Conservation (phyloP, 35 echinoderm and acorn worm genomes). For the Anneissia japonica region DNA sequence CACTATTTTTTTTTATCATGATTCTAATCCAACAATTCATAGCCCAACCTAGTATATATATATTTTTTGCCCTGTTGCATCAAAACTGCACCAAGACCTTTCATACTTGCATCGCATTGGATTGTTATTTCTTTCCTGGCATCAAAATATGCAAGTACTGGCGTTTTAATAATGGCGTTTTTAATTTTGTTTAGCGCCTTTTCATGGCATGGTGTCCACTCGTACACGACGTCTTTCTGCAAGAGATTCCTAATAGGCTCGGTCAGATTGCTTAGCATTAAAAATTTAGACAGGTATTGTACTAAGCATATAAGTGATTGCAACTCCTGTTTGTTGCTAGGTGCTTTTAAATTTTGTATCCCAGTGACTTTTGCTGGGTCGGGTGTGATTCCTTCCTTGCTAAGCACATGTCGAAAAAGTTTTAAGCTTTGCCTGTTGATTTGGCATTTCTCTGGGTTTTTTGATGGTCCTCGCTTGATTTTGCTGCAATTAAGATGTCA, state of each 20-base stretch:
- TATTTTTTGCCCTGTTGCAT: conserved; percentile 28
- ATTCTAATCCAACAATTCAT: too few species aligned
- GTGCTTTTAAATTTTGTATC: neutral
- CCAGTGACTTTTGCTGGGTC: neutral
- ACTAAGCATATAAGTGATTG: conserved; percentile 1
- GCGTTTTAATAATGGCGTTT: conserved; percentile 17
- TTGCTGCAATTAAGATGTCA: conserved; percentile 36
- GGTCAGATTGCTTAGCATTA: conserved; percentile 1
- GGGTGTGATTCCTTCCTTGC: conserved; percentile 28
- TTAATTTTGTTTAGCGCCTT: conserved; percentile 20
- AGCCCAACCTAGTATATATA: too few species aligned
- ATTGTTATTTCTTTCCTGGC: neutral
- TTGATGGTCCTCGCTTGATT: conserved; percentile 29
- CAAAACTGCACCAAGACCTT: conserved; percentile 21
- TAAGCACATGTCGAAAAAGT: conserved; percentile 23
- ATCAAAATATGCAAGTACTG: conserved; percentile 18
- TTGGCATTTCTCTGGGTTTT: conserved; percentile 27
- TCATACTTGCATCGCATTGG: conserved; percentile 34
- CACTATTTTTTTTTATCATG: too few species aligned
- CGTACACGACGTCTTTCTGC: conserved; percentile 25
- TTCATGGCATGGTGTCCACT: conserved; percentile 22
- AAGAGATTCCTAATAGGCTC: conserved; percentile 9
- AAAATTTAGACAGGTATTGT: conserved; percentile 27
- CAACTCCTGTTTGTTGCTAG: conserved; percentile 10
- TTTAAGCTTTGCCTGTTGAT: conserved; percentile 25